Evolutionary conservation across 2,797 vertebrate species (phyloP), one percentile per base, ranked within the genome.

Genomic region (Dermochelys coriacea): DNA sequence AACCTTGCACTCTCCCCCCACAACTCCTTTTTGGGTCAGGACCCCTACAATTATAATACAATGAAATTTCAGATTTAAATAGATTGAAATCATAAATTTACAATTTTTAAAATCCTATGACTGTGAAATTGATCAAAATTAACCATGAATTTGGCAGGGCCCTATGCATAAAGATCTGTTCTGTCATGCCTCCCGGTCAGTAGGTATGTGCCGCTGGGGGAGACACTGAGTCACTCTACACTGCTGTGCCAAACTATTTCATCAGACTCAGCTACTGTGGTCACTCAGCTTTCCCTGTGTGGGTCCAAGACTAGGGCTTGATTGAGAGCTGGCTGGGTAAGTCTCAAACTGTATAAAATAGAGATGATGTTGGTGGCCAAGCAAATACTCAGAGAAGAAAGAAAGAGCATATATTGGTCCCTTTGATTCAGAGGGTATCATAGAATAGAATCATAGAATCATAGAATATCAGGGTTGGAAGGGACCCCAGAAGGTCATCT

Each of bases 191-290:
- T 52, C 68, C 85, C 34, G 78, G 23, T 21, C 75, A 83, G 23
- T 12, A 57, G 29, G 57, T 59, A 29, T 10, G 5, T 0, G 0
- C 0, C 37, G n/a, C 64, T 41, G n/a, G 64, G n/a, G n/a, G 0
- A 74, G 27, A 34, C 37, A 59, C 21, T 0, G 0, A 21, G 18
- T 12, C 31, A 59, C 82, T 47, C 55, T 78, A 51, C 55, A 12
- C 47, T 77, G 81, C 61, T 50, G 19, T 37, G 64, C 64, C n/a
- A 71, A 12, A 64, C 12, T 14, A 0, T 84, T 84, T 79, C 61
- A 23, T 45, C 50, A 47, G 29, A 81, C 37, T 16, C 61, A 49
- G 54, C 8, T 0, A 6, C 4, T 82, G 87, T 68, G 37, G 54
- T 80, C 57, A 47, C n/a, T 41, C 19, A 27, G 3, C 55, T 79